Conservation (phyloP, 2,113 vertebrate genomes). For the Ptilonorhynchus violaceus region DNA sequence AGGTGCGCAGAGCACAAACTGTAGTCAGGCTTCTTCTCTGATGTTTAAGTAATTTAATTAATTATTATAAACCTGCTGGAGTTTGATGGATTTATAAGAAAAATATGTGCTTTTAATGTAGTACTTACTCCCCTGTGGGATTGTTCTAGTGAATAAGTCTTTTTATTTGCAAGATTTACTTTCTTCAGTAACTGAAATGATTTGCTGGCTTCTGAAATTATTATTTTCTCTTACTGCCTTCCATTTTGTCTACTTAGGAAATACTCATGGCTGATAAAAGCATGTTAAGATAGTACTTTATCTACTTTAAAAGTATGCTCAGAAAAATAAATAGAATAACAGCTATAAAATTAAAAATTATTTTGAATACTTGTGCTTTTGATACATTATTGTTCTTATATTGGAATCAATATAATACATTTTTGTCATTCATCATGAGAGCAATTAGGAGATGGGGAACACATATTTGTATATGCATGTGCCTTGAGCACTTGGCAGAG, state of each 20-base stretch:
- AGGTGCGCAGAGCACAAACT: not conserved
- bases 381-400: not conserved
- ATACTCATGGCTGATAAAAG: not conserved
- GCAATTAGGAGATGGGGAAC: not conserved
- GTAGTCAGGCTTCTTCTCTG: not conserved
- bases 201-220: not conserved
- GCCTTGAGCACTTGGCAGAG: not conserved
- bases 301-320: not conserved
- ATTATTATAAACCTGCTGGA: slow-evolving; percentile 15
- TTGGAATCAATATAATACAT: not conserved
- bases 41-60: not conserved
- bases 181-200: not conserved
- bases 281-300: not conserved
- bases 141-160: not conserved
- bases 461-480: not conserved
- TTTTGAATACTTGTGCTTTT: not conserved
- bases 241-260: not conserved
- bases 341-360: not conserved
- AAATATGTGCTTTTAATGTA: slow-evolving; percentile 2
- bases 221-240: not conserved
- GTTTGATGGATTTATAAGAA: slow-evolving; percentile 14
- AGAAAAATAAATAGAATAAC: not conserved
- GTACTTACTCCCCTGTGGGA: not conserved
- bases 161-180: slow-evolving; percentile 13
- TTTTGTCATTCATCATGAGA: not conserved